Evolutionary conservation across 1,140 invertebrate species (phyloP).

Genomic region (Lysiphlebus fabarum): DNA sequence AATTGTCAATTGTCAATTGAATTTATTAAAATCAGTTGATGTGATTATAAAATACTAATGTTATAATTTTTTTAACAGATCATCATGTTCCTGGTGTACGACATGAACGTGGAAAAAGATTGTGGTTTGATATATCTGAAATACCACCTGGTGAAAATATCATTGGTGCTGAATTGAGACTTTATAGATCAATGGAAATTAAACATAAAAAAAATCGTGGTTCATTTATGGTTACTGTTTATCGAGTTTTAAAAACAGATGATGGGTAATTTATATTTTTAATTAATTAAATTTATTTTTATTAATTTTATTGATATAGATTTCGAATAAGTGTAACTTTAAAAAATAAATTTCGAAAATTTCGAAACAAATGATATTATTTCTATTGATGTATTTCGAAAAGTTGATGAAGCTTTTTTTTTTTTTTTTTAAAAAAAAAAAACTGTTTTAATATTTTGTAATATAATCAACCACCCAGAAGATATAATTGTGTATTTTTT

Average conservation of each 20-base stretch:
- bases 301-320: neutral
- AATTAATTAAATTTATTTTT: conserved; percentile 1
- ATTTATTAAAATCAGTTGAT: neutral
- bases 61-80: conserved; percentile 46
- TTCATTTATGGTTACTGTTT: conserved; percentile 47
- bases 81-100: conserved; percentile 69
- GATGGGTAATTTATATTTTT: conserved; percentile 40
- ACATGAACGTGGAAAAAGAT: conserved; percentile 78
- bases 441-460: neutral
- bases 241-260: conserved; percentile 41
- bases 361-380: neutral
- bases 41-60: neutral
- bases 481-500: too few species aligned
- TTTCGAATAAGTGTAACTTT: neutral
- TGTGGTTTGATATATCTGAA: conserved; percentile 90
- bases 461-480: conserved; percentile 1
- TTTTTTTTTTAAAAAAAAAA: too few species aligned
- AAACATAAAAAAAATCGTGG: conserved; percentile 39
- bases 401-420: neutral
- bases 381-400: neutral
- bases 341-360: neutral
- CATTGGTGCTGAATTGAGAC: conserved; percentile 78
- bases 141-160: conserved; percentile 75
- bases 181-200: conserved; percentile 66
- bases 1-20: too few species aligned